Conservation (phyloP, 2,113 vertebrate species). For the Okapia johnstoni region DNA sequence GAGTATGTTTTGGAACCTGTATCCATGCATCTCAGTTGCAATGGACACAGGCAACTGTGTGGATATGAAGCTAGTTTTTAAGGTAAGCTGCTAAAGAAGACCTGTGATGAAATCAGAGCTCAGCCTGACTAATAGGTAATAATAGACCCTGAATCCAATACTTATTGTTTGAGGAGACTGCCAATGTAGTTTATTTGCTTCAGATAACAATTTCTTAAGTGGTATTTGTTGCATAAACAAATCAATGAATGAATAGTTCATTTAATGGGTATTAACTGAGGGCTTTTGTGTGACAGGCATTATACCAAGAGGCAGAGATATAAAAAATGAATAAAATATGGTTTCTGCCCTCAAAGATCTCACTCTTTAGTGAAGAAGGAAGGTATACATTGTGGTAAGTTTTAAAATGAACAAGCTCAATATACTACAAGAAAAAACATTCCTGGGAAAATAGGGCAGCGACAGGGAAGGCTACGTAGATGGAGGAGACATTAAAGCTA, state of each 20-base stretch:
- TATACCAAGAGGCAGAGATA: not conserved
- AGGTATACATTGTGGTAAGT: not conserved
- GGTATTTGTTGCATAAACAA: not conserved
- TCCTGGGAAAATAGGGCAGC: not conserved
- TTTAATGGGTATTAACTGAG: not conserved
- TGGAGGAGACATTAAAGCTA: not conserved
- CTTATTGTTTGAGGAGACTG: not conserved
- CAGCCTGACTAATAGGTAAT: not conserved
- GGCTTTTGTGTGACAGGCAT: not conserved
- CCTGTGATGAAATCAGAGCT: not conserved
- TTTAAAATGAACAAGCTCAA: not conserved
- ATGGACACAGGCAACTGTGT: slow-evolving; percentile 1
- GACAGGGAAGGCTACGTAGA: not conserved
- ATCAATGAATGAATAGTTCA: not conserved
- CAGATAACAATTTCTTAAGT: not conserved
- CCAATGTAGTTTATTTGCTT: not conserved
- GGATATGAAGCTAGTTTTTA: not conserved
- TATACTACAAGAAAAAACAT: not conserved
- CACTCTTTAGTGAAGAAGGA: not conserved
- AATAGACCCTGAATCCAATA: not conserved
- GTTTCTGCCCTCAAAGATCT: not conserved
- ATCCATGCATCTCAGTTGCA: slow-evolving; percentile 31
- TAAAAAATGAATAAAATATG: not conserved
- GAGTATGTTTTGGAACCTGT: not conserved
- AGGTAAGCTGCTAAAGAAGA: slow-evolving; percentile 17